Base-by-base conservation (phyloP, 2,797 vertebrate genomes). In the Sebastes goodei region DNA sequence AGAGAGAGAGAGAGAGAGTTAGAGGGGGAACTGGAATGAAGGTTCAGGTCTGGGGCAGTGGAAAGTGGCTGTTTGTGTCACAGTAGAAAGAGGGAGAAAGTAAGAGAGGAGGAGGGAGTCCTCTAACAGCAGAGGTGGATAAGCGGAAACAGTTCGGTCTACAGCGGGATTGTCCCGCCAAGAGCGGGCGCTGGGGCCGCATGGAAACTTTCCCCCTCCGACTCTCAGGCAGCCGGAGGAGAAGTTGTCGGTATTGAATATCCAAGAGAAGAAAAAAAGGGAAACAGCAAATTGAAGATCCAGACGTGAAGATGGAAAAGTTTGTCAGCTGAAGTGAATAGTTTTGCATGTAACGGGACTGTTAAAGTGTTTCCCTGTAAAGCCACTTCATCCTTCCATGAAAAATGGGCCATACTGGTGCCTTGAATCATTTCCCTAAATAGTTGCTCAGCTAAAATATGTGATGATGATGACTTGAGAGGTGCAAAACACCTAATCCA, bases 261-360 rank as follows among this genome's bases (percentile, higher is more conserved):
- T 95, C 95, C 84, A 67, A 17, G 76, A 85, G 83, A 92, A 85
- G 70, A 89, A 90, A 90, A 65, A 93, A 86, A 91, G 67, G 90
- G 86, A 94, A 95, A 90, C 73, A 79, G 91, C 92, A 91, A 94
- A 95, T 92, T 92, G 88, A 94, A 93, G 92, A 93, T 95, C 93
- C 94, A 96, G 95, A 95, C 93, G n/a, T 87, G 88, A 93, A 94
- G 89, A 94, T 92, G 93, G 95, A 95, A 95, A 95, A 90, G 89
- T 86, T 90, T 91, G 92, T 93, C 88, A 92, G 92, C 74, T 93
- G 67, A 93, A 93, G 86, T 81, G 78, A 92, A 92, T 90, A 89
- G 87, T 92, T 93, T 80, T 78, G 81, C 82, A 84, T 86, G 86
- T 91, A 92, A 92, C 73, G 11, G 78, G 80, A 86, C 78, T 72